Base-by-base conservation (phyloP, 1,140 invertebrate genomes). In the Ruditapes philippinarum region DNA sequence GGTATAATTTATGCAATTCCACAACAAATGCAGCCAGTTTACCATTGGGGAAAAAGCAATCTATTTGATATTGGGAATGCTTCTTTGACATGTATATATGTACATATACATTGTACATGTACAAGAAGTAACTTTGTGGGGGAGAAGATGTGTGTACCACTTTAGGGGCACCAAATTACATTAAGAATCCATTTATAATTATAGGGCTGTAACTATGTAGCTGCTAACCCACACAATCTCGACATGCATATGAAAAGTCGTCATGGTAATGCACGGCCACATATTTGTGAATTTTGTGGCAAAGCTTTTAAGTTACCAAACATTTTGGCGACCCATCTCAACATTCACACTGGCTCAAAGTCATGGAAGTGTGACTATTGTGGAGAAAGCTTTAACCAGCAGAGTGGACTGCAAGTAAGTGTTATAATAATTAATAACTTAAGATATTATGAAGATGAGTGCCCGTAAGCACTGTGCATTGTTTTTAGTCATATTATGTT, bases 251-350 rank as follows among this genome's bases (percentile, higher is more conserved):
- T 76, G 70, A 82, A 83, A 76, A 89, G 87, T 82, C 87, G 87
- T 33, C 87, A 89, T 81, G 68, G 78, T 45, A 68, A 70, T 9
- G 87, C 70, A 22, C 62, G 87, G 22, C 87, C 87, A 0, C 87
- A 89, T 38, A 73, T 83, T 57, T 89, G 87, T 82, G 87, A 89
- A 73, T 89, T 89, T 76, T 89, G 87, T 76, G 87, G 87, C 19
- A 89, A 89, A 65, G 80, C 45, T 0, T 89, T 89, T 60, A 89
- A 89, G 54, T 49, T 89, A 19, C 78, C 87, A 0, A 89, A 89
- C 31, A 74, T 89, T 33, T 51, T 89, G 42, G 76, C 76, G 0
- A 83, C 68, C 1, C 87, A 89, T 49, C 78, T 82, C 22, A 89
- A 89, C 45, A 89, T 89, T 36, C 87, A 89, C 68, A 89, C 78